Conservation (phyloP, 1,140 invertebrate species). For the Andricus grossulariae region DNA sequence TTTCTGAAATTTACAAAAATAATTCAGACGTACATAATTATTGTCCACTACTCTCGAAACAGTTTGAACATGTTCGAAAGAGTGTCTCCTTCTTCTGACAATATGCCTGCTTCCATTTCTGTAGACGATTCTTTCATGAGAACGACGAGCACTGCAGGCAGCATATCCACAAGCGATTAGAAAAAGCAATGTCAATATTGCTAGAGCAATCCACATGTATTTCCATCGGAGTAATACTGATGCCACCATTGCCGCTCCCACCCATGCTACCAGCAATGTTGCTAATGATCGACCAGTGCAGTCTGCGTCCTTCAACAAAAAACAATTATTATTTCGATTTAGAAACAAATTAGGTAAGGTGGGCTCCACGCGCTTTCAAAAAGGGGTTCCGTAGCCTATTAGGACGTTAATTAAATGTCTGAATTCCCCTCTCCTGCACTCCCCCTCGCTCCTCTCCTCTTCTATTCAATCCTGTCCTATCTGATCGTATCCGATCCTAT, state of each 20-base stretch:
- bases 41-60: conserved; percentile 52
- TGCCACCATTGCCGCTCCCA: conserved; percentile 60
- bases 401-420: too few relatives aligned
- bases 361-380: too few relatives aligned
- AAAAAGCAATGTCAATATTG: conserved; percentile 61
- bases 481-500: too few relatives aligned
- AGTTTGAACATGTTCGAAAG: conserved; percentile 48
- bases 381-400: too few relatives aligned
- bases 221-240: conserved; percentile 63
- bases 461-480: too few relatives aligned
- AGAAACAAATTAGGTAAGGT: background rate
- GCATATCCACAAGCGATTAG: conserved; percentile 61
- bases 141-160: conserved; percentile 52
- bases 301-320: conserved; percentile 50
- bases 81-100: conserved; percentile 39
- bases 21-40: conserved; percentile 46
- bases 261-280: conserved; percentile 63
- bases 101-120: conserved; percentile 33
- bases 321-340: conserved; percentile 17
- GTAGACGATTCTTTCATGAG: conserved; percentile 33
- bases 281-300: conserved; percentile 61
- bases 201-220: conserved; percentile 65
- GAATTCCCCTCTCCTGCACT: too few relatives aligned
- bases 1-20: conserved; percentile 1
- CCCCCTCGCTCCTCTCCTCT: too few relatives aligned